Base-by-base conservation (phyloP, 2,888 invertebrate species). In the Pseudococcus jackbeardsleyi region DNA sequence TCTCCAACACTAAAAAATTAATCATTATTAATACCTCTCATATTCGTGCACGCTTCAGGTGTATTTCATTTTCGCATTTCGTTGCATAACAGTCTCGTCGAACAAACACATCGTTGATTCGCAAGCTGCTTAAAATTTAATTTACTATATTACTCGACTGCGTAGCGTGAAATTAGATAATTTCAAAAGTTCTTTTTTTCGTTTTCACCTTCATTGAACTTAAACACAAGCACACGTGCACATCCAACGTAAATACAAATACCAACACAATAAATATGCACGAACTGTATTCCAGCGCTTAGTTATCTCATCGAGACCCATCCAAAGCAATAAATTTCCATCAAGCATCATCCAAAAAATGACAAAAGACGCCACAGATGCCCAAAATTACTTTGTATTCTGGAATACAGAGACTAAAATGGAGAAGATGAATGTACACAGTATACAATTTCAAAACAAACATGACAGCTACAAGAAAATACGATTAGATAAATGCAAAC, bases 111-210 rank as follows among this genome's bases (percentile, higher is more conserved):
- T 33, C 4, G 5, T 72, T 33, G 33, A 33, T 72, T 72, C 68
- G 68, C 68, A 72, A 26, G 6, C 22, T 3, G 68, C 68, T 72
- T 72, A 72, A 72, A 72, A 72, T 72, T 72, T 72, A 72, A 72
- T 72, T 72, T 72, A 33, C 68, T 33, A 72, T 72, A 72, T 72
- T 33, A 72, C 68, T 33, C 68, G 33, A 7, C 2, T 33, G n/a
- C 33, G 68, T 72, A 72, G 68, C 68, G 68, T 72, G 68, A 72
- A 72, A 72, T 72, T 72, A 11, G 68, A 72, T 72, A 72, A 72
- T 72, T 72, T 33, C 26, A 72, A 72, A 72, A 72, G 12, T 22
- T 26, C 15, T 72, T 72, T 72, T 72, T 26, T 72, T 33, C 68
- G 5, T 33, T 72, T 72, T 72, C 68, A 72, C 68, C 68, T 72